These are phyloP conservation scores for Mnemiopsis leidyi DNA, from an alignment of 37 sponge, comb jelly and placozoan species.

Conservation along the genomic window DNA sequence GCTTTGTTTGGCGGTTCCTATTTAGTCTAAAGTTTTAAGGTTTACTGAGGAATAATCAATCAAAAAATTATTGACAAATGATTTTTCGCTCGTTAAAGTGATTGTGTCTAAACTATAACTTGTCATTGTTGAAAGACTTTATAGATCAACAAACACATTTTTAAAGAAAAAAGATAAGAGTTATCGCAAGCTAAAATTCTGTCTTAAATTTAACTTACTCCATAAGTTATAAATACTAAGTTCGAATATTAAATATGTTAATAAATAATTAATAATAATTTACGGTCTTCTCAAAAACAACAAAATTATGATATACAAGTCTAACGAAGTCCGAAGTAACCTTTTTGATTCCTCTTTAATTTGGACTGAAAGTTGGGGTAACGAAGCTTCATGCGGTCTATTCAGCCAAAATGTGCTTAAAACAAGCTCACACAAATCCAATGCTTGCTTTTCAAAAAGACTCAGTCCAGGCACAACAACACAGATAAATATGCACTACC, in stretches of 20 bases:
- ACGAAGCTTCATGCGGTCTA: neutral
- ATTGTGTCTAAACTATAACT: too few species aligned
- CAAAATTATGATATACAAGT: neutral
- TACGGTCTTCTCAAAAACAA: neutral
- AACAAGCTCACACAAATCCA: neutral
- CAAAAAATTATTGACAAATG: too few species aligned
- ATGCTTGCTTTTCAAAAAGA: too few species aligned
- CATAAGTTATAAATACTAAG: neutral
- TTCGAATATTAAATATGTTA: neutral
- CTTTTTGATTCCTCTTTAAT: neutral
- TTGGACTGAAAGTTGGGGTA: neutral
- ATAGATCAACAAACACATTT: too few species aligned
- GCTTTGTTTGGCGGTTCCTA: too few species aligned
- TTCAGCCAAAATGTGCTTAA: neutral
- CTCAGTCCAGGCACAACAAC: too few species aligned
- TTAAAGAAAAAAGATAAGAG: too few species aligned
- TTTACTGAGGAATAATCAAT: too few species aligned
- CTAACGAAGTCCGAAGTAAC: neutral
- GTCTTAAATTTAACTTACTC: neutral
- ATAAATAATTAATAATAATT: neutral
- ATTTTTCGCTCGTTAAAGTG: too few species aligned
- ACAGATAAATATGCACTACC: too few species aligned
- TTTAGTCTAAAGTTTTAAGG: too few species aligned
- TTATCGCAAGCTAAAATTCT: neutral
- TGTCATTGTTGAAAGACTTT: too few species aligned